phyloP scores from a whole-genome alignment of 2,888 invertebrate species.

The Pseudoips prasinana region DNA sequence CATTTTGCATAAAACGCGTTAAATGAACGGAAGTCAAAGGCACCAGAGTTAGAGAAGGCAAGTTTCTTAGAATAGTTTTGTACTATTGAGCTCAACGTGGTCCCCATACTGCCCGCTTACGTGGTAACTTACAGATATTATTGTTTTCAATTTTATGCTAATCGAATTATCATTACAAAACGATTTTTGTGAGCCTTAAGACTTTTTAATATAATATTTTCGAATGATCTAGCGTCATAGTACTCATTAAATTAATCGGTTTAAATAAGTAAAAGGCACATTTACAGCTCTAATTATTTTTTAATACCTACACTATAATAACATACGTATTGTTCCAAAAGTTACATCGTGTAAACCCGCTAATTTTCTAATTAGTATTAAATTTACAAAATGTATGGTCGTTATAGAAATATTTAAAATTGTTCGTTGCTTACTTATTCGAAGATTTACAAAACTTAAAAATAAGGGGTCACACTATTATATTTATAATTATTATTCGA shows the following conservation, averaged over 20 bases:
- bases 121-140: slow-evolving; percentile 23
- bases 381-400: slow-evolving; percentile 7
- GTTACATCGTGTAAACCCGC: slow-evolving; percentile 8
- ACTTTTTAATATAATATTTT: too few species aligned
- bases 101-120: slow-evolving; percentile 43
- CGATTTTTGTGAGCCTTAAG: slow-evolving; percentile 23
- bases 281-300: slow-evolving; percentile 31
- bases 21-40: slow-evolving; percentile 32
- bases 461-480: slow-evolving; percentile 30
- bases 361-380: background rate
- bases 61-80: slow-evolving; percentile 34
- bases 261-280: slow-evolving; percentile 30
- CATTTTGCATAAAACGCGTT: too few species aligned
- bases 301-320: slow-evolving; percentile 17
- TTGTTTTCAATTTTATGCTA: slow-evolving; percentile 14
- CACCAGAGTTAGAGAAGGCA: slow-evolving; percentile 31
- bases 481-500: slow-evolving; percentile 52
- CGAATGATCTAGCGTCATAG: too few species aligned
- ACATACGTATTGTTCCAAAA: slow-evolving; percentile 11
- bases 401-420: slow-evolving; percentile 18
- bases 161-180: slow-evolving; percentile 10
- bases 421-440: slow-evolving; percentile 11
- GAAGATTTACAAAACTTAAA: slow-evolving; percentile 12
- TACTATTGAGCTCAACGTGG: slow-evolving; percentile 45
- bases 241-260: too few species aligned